Evolutionary conservation across 1,140 invertebrate species (phyloP).

Genomic region (Sweltsa coloradensis): DNA sequence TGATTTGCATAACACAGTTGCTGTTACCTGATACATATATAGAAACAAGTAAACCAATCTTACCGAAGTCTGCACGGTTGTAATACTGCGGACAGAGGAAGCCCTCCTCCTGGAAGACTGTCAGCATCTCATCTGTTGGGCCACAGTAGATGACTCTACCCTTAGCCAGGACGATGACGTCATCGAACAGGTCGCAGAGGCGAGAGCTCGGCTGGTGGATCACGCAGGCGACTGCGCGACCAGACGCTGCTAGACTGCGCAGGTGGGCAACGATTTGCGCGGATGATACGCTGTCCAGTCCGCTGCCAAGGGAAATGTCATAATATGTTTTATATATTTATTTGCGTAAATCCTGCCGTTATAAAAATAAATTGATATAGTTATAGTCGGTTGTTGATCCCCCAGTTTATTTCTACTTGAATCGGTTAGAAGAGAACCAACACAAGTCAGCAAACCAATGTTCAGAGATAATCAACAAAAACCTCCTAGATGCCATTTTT

Average conservation of each 20-base stretch:
- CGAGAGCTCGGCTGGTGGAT: conserved; percentile 83
- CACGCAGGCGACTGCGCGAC: conserved; percentile 69
- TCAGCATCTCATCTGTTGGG: conserved; percentile 30
- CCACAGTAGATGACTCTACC: conserved; percentile 47
- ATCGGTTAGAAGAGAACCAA: no score
- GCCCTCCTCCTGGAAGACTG: conserved; percentile 34
- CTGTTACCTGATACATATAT: no score
- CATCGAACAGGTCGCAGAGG: conserved; percentile 57
- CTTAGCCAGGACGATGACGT: conserved; percentile 42
- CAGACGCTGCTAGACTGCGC: conserved; percentile 51
- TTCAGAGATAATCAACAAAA: no score
- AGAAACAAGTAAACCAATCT: no score
- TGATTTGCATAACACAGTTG: no score
- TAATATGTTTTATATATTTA: no score
- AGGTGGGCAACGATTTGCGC: conserved; percentile 54
- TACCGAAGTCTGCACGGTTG: conserved; percentile 54
- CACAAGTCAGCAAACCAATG: no score
- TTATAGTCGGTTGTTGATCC: no score
- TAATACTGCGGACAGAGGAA: conserved; percentile 49
- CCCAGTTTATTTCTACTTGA: no score
- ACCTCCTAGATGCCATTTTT: no score
- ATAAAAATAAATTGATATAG: no score
- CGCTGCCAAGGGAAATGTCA: conserved; percentile 45
- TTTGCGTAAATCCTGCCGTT: no score
- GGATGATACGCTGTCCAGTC: conserved; percentile 61